Evolutionary conservation across 2,113 vertebrate genomes (phyloP).

Genomic region (Etia nguti): DNA sequence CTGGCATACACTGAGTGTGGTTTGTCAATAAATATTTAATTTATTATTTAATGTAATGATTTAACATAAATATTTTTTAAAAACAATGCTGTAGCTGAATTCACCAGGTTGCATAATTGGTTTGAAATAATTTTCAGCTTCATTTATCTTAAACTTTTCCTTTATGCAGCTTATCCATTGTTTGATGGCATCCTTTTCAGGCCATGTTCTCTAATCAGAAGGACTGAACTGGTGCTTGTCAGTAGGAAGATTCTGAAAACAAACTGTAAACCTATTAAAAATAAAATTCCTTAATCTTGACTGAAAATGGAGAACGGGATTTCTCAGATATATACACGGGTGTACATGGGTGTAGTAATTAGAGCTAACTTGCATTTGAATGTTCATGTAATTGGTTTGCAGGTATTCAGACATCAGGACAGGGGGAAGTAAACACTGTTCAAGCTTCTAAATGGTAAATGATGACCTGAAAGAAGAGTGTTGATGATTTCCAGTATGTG

Average conservation of each 20-base stretch:
- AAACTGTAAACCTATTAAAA: background rate
- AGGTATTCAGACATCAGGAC: background rate
- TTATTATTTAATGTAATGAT: background rate
- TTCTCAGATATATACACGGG: background rate
- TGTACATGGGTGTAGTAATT: background rate
- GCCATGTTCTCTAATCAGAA: background rate
- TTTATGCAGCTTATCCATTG: background rate
- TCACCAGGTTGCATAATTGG: background rate
- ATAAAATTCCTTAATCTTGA: background rate
- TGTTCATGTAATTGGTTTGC: background rate
- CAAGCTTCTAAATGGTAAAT: background rate
- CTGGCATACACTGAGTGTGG: background rate
- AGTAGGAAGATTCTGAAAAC: background rate
- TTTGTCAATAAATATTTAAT: background rate
- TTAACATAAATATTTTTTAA: background rate
- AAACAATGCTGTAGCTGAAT: background rate
- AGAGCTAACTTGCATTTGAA: background rate
- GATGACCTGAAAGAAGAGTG: background rate
- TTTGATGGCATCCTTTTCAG: background rate
- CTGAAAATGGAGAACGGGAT: background rate
- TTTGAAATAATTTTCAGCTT: background rate
- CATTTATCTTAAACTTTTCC: background rate
- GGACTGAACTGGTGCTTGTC: background rate
- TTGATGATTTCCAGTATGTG: background rate
- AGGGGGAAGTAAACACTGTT: background rate